Evolutionary conservation across 2,113 vertebrate genomes (phyloP).

Genomic region (Benitochromis conjunctus): DNA sequence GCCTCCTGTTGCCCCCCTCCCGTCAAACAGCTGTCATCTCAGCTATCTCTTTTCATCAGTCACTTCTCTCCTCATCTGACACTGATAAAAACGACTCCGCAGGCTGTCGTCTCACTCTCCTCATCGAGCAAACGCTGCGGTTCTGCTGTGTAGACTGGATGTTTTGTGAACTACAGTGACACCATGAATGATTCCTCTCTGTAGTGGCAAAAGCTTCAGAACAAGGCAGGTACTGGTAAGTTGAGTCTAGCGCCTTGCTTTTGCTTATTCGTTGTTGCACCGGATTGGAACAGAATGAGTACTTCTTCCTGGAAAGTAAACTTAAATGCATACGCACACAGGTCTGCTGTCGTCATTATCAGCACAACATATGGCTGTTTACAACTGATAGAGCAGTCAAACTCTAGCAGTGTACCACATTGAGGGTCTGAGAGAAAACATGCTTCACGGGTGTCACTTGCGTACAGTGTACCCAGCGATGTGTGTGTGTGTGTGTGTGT

Average conservation of each 20-base stretch:
- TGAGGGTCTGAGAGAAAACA: constrained; percentile 7
- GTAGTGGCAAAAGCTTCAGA: neutral
- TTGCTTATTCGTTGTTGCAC: neutral
- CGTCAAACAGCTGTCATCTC: constrained; percentile 56
- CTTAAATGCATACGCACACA: neutral
- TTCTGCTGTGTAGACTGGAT: neutral
- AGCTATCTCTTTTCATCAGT: constrained; percentile 59
- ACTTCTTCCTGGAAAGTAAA: constrained; percentile 31
- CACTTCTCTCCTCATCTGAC: constrained; percentile 56
- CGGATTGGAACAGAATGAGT: neutral
- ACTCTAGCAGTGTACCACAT: neutral
- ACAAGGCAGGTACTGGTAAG: neutral
- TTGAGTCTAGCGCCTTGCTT: neutral
- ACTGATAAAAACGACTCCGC: constrained; percentile 60
- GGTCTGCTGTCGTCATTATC: constrained; percentile 60
- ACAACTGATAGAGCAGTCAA: constrained; percentile 60
- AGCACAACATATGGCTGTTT: constrained; percentile 57
- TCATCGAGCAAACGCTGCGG: neutral
- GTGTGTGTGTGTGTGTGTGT: neutral
- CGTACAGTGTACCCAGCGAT: neutral
- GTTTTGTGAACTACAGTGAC: neutral
- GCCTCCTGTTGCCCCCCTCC: constrained; percentile 18
- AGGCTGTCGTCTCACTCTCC: neutral
- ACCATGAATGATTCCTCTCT: neutral
- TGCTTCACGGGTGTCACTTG: neutral